These are phyloP conservation scores for Zootermopsis nevadensis DNA, from an alignment of 2,888 invertebrate species.

Conservation along the genomic window DNA sequence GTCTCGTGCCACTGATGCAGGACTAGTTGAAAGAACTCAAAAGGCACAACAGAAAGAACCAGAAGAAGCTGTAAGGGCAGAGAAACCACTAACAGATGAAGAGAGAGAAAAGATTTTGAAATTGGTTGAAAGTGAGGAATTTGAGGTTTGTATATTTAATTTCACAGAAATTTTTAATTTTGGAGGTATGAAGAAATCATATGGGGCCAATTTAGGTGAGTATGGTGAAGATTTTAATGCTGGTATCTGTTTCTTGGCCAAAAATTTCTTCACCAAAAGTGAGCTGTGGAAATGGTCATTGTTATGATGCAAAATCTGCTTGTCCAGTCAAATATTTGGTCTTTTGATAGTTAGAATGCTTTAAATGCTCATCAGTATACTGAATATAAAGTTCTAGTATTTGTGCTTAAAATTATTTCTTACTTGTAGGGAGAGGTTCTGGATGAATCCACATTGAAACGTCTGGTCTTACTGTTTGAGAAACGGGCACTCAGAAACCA, in stretches of 20 bases:
- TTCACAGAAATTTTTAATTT: background rate
- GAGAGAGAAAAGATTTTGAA: conserved; percentile 79
- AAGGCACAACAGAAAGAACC: conserved; percentile 43
- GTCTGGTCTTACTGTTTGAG: conserved; percentile 91
- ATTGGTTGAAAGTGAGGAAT: conserved; percentile 83
- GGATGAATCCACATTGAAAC: conserved; percentile 89
- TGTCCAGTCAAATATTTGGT: too few species aligned
- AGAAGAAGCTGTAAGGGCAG: conserved; percentile 52
- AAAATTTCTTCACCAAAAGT: too few species aligned
- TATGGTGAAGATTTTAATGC: too few species aligned
- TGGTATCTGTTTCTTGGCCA: too few species aligned
- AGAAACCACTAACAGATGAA: conserved; percentile 70
- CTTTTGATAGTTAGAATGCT: too few species aligned
- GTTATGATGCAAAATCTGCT: too few species aligned
- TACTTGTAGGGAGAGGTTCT: conserved; percentile 79
- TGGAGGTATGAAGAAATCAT: too few species aligned
- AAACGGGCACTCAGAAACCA: conserved; percentile 94
- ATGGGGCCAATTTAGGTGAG: too few species aligned
- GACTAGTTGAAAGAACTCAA: conserved; percentile 11
- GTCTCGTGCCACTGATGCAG: conserved; percentile 32
- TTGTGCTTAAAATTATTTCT: background rate
- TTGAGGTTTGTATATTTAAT: conserved; percentile 67
- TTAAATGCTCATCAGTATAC: too few species aligned
- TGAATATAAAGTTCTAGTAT: background rate
- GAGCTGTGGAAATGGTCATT: too few species aligned